These are phyloP conservation scores for Proales similis DNA, from an alignment of 1,140 invertebrate genomes.

Conservation along the genomic window DNA sequence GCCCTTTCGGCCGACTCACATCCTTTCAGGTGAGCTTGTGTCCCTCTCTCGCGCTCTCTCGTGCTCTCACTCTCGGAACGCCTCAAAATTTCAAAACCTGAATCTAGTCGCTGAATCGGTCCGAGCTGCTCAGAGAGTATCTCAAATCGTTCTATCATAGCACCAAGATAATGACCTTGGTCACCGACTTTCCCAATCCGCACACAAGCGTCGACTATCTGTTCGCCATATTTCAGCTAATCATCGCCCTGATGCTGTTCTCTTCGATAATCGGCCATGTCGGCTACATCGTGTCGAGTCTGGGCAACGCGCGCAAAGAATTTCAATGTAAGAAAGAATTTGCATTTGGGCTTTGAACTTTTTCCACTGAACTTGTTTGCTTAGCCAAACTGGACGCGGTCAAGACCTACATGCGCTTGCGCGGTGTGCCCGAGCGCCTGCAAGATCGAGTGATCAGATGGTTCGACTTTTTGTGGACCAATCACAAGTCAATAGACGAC, in stretches of 20 bases:
- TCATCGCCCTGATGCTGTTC: constrained; percentile 52
- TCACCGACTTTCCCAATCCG: constrained; percentile 62
- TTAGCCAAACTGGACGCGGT: constrained; percentile 93
- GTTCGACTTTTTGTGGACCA: constrained; percentile 69
- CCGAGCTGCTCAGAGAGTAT: constrained; percentile 61
- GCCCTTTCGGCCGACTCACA: background rate
- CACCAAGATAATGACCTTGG: constrained; percentile 84
- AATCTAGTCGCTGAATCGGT: too few species aligned
- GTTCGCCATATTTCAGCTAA: constrained; percentile 50
- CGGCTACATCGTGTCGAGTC: constrained; percentile 52
- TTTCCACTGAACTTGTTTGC: constrained; percentile 42
- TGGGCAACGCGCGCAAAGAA: constrained; percentile 52
- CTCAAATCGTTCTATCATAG: constrained; percentile 97
- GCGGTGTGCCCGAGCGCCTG: constrained; percentile 82
- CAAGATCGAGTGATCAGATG: constrained; percentile 95
- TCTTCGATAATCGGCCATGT: constrained; percentile 53
- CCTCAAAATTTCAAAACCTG: too few species aligned
- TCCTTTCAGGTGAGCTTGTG: too few species aligned
- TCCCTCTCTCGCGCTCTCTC: too few species aligned
- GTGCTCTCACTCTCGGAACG: too few species aligned
- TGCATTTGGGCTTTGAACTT: background rate
- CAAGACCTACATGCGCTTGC: constrained; percentile 95
- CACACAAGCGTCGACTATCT: constrained; percentile 65
- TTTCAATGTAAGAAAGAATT: constrained; percentile 49
- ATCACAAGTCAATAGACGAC: constrained; percentile 94